Evolutionary conservation across 2,113 vertebrate genomes (phyloP).

Genomic region (Myotis yumanensis): DNA sequence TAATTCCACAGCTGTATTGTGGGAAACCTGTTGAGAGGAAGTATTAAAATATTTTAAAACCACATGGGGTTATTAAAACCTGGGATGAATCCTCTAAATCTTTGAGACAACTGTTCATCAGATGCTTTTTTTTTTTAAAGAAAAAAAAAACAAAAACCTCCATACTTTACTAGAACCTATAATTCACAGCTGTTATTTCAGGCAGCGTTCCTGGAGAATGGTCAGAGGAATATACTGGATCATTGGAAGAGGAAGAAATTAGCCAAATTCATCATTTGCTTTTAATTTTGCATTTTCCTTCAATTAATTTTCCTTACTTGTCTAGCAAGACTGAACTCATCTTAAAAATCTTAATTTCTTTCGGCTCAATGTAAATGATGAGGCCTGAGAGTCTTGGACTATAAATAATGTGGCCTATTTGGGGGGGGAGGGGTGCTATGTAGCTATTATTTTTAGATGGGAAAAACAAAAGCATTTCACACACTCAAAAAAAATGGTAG

Average conservation of each 20-base stretch:
- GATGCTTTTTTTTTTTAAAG: constrained; percentile 76
- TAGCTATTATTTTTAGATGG: not conserved
- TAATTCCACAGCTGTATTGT: constrained; percentile 78
- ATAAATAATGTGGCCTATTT: constrained; percentile 40
- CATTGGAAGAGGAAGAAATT: constrained; percentile 66
- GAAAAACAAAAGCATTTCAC: constrained; percentile 42
- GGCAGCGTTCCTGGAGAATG: constrained; percentile 73
- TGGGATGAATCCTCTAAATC: constrained; percentile 82
- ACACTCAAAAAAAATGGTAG: not conserved
- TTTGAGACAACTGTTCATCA: constrained; percentile 82
- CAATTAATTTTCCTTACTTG: constrained; percentile 60
- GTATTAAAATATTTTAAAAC: constrained; percentile 81
- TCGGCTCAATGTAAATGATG: constrained; percentile 36
- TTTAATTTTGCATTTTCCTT: constrained; percentile 71
- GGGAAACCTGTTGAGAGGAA: constrained; percentile 80
- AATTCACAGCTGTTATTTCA: constrained; percentile 79
- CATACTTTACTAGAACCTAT: constrained; percentile 67
- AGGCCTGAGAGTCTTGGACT: constrained; percentile 36
- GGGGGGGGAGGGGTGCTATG: not conserved
- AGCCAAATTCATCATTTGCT: constrained; percentile 70
- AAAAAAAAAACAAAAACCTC: constrained; percentile 19
- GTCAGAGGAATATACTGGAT: constrained; percentile 77
- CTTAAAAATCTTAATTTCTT: constrained; percentile 54
- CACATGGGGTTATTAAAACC: constrained; percentile 83
- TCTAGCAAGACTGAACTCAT: constrained; percentile 62